Base-by-base conservation (phyloP, 2,113 vertebrate species). In the Sula dactylatra region DNA sequence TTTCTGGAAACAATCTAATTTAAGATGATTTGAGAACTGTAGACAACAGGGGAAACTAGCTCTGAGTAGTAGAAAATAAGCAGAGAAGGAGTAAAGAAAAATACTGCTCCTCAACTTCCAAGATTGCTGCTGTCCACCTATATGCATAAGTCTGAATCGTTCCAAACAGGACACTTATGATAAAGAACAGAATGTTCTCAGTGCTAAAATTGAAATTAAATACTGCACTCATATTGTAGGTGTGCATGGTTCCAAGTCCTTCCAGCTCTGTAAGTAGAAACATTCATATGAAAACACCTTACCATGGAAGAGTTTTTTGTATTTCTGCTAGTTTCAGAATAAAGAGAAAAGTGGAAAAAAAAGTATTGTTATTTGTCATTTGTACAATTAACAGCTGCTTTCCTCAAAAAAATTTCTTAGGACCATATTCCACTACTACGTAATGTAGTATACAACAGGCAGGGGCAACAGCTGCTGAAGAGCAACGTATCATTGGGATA, bases 351-450 rank as follows among this genome's bases (percentile, higher is more conserved):
- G 10, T 16, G 2, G 1, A 3, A 44, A 65, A 47, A 8, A 49
- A 40, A 20, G 2, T 54, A 22, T 11, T 25, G 3, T 29, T 74
- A 47, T 21, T 76, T 79, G 4, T 6, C 15, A n/a, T 31, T 72
- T 93, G 9, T 69, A 65, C 76, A 89, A 59, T 56, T 42, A 85
- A 56, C 47, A 36, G 4, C 8, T 72, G 9, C 10, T 88, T 86
- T 32, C 7, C 4, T 1, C 1, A 2, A 11, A 65, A 62, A 70
- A 13, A 12, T 1, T 36, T 82, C 26, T 21, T 65, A 44, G 11
- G 26, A 65, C 44, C 3, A 52, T 64, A 56, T 47, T 88, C 7
- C 32, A 24, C 20, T 69, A 13, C 31, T 56, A 19, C 0, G 0
- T 54, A 47, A 54, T 5, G 3, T 78, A 19, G 34, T 82, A n/a